Evolutionary conservation across 1,140 invertebrate species (phyloP).

Genomic region (Coptotermes formosanus): DNA sequence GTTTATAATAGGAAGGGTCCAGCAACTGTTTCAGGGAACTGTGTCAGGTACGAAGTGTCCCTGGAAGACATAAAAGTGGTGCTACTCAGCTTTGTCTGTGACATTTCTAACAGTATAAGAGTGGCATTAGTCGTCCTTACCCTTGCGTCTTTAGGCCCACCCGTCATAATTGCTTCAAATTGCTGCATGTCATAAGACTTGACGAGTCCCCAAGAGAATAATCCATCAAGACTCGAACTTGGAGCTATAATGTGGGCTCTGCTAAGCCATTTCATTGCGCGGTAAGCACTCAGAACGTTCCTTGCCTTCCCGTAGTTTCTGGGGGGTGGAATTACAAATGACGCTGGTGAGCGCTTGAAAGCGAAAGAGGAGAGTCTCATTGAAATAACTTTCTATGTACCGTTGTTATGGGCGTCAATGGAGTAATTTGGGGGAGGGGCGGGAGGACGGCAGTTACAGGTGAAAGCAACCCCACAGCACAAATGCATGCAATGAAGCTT

Average conservation of each 20-base stretch:
- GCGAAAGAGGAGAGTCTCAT: not conserved
- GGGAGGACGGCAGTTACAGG: not conserved
- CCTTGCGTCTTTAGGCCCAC: not conserved
- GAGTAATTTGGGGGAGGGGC: not conserved
- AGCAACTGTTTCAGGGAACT: no score
- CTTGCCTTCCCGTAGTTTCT: not conserved
- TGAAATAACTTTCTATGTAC: conserved; percentile 12
- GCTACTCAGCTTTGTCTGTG: not conserved
- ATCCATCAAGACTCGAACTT: conserved; percentile 11
- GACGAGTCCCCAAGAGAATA: not conserved
- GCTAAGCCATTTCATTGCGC: conserved; percentile 5
- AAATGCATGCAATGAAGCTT: not conserved
- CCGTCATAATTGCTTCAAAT: not conserved
- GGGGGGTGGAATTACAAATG: conserved; percentile 2
- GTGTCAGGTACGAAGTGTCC: no score
- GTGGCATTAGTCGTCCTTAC: not conserved
- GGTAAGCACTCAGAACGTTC: not conserved
- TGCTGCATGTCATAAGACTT: conserved; percentile 7
- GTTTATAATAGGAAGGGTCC: no score
- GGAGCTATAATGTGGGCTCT: not conserved
- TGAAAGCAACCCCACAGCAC: not conserved
- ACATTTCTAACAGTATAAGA: not conserved
- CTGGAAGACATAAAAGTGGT: no score
- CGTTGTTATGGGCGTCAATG: conserved; percentile 14
- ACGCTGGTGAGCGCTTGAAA: not conserved